Evolutionary conservation across 2,888 invertebrate genomes (phyloP).

Genomic region (Nineta flava): DNA sequence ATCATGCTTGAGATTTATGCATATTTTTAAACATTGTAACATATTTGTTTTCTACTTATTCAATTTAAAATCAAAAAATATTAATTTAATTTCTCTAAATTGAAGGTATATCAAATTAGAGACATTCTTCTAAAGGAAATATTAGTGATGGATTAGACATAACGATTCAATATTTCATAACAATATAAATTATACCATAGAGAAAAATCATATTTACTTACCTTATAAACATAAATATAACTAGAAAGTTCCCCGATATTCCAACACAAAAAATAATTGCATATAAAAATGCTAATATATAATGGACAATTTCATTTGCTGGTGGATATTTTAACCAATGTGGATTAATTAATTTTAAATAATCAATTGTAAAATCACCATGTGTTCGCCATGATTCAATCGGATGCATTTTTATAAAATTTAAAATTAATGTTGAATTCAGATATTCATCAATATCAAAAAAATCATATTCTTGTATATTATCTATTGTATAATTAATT

Average conservation of each 20-base stretch:
- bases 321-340: slow-evolving; percentile 60
- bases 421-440: slow-evolving; percentile 7
- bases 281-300: slow-evolving; percentile 43
- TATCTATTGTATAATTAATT: neutral
- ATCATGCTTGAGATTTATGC: no score
- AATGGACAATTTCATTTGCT: slow-evolving; percentile 38
- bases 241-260: slow-evolving; percentile 51
- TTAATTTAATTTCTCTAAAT: no score
- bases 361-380: slow-evolving; percentile 40
- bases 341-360: slow-evolving; percentile 42
- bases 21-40: no score
- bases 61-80: no score
- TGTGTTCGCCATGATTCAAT: slow-evolving; percentile 32
- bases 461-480: no score
- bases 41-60: no score
- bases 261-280: slow-evolving; percentile 45
- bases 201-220: slow-evolving; percentile 26
- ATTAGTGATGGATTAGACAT: no score
- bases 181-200: neutral
- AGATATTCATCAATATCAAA: neutral
- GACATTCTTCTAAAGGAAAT: no score
- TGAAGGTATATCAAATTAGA: no score
- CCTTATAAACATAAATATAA: slow-evolving; percentile 57
- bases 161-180: no score
- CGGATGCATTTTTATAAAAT: slow-evolving; percentile 23